A percentile compares a stretch with the other conserved stretches of the same genome.
These are phyloP conservation scores for Hycleus cichorii DNA, from an alignment of 1,140 invertebrate genomes.

Conservation along the genomic window DNA sequence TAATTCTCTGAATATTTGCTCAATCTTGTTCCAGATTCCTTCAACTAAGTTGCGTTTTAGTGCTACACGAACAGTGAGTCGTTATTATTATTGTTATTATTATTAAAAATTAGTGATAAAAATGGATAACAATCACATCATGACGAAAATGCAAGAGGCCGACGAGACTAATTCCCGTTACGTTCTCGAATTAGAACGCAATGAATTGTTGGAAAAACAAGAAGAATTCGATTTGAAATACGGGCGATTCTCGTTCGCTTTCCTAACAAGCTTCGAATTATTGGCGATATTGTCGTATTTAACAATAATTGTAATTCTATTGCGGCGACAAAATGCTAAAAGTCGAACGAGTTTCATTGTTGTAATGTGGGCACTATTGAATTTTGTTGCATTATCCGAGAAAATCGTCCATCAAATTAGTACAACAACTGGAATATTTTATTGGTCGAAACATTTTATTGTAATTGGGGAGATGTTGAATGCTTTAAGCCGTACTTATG, in stretches of 20 bases:
- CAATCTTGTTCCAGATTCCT: no score
- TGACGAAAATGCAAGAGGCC: no score
- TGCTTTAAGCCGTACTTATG: background rate
- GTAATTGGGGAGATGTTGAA: background rate
- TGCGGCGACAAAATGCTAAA: background rate
- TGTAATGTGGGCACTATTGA: slow-evolving; percentile 1
- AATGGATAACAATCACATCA: no score
- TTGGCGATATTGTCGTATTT: background rate
- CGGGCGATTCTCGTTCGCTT: slow-evolving; percentile 3
- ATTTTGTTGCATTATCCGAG: background rate
- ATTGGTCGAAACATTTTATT: background rate
- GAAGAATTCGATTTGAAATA: slow-evolving; percentile 5
- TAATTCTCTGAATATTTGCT: no score
- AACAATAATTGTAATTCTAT: slow-evolving; percentile 1
- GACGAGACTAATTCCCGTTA: background rate
- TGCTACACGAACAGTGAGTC: no score
- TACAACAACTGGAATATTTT: background rate
- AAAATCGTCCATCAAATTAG: background rate
- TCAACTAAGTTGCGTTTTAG: no score
- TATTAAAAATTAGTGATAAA: no score
- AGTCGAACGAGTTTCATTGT: slow-evolving; percentile 1
- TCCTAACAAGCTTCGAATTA: background rate
- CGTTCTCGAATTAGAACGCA: slow-evolving; percentile 4
- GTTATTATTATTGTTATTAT: no score
- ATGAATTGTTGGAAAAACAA: slow-evolving; percentile 1